Evolutionary conservation across 2,888 invertebrate species (phyloP).

Genomic region (Drosophila gaucha): DNA sequence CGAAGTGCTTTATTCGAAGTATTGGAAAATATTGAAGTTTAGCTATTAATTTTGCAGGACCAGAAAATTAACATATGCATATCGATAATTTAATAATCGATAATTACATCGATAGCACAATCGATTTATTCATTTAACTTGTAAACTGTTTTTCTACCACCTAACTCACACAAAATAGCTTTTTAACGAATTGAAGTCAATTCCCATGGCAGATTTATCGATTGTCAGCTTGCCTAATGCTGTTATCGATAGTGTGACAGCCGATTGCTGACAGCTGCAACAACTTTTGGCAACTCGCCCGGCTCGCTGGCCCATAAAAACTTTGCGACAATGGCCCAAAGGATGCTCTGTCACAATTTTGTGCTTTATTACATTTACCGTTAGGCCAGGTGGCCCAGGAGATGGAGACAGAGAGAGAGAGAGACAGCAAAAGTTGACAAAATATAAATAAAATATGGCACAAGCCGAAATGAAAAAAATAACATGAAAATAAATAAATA

Average conservation of each 20-base stretch:
- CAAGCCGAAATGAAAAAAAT: constrained; percentile 42
- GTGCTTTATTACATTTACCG: constrained; percentile 70
- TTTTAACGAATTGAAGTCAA: neutral
- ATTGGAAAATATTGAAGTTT: too few relatives aligned
- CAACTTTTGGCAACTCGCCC: constrained; percentile 9
- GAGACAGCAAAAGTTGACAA: constrained; percentile 67
- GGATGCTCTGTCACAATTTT: constrained; percentile 71
- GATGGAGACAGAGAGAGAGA: neutral
- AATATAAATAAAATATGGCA: constrained; percentile 78
- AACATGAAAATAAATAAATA: constrained; percentile 51
- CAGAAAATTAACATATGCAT: too few relatives aligned
- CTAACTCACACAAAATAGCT: too few relatives aligned
- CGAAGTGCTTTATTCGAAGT: too few relatives aligned
- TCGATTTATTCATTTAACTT: too few relatives aligned
- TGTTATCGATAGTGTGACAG: constrained; percentile 33
- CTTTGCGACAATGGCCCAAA: constrained; percentile 59
- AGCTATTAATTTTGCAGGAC: too few relatives aligned
- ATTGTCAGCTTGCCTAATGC: neutral
- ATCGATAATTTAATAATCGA: neutral
- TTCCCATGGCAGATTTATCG: constrained; percentile 2
- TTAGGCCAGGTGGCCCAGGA: constrained; percentile 9
- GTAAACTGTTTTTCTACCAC: too few relatives aligned
- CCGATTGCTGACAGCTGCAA: constrained; percentile 23
- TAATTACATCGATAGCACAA: constrained; percentile 1
- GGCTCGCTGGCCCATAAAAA: constrained; percentile 17